Conservation (phyloP, 2,113 vertebrate species). For the Poeciliopsis occidentalis region DNA sequence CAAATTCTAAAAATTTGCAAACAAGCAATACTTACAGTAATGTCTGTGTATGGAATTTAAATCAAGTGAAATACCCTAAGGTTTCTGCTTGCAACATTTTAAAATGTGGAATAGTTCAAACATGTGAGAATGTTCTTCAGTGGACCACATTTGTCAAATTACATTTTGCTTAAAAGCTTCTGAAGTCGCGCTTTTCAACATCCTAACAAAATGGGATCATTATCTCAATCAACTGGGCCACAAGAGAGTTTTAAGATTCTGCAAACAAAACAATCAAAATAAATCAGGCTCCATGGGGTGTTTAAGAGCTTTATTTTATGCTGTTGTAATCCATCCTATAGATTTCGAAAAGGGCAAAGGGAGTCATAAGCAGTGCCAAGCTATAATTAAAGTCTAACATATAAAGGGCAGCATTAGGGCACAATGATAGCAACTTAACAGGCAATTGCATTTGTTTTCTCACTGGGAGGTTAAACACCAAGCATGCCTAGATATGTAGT, state of each 20-base stretch:
- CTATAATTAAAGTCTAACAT: constrained; percentile 26
- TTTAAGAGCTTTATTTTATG: constrained; percentile 25
- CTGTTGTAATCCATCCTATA: constrained; percentile 17
- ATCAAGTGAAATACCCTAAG: neutral
- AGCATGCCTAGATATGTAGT: neutral
- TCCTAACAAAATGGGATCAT: neutral
- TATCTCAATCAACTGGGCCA: neutral
- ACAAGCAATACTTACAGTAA: neutral
- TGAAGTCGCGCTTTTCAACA: neutral
- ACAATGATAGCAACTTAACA: constrained; percentile 38
- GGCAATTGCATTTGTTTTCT: constrained; percentile 25
- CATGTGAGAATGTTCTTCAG: neutral
- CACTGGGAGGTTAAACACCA: neutral
- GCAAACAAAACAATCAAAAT: neutral
- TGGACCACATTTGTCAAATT: neutral
- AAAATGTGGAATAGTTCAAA: neutral
- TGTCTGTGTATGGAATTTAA: neutral
- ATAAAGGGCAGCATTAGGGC: constrained; percentile 32
- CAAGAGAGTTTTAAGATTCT: constrained; percentile 11
- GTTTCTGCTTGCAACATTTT: neutral
- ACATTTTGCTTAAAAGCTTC: neutral
- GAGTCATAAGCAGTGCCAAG: constrained; percentile 19
- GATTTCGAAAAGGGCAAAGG: constrained; percentile 43
- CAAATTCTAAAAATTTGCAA: neutral
- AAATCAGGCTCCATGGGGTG: constrained; percentile 16